A percentile compares a stretch with the other conserved stretches of the same genome.
Conservation (phyloP, 2,113 vertebrate species). For the Danionella cerebrum region DNA sequence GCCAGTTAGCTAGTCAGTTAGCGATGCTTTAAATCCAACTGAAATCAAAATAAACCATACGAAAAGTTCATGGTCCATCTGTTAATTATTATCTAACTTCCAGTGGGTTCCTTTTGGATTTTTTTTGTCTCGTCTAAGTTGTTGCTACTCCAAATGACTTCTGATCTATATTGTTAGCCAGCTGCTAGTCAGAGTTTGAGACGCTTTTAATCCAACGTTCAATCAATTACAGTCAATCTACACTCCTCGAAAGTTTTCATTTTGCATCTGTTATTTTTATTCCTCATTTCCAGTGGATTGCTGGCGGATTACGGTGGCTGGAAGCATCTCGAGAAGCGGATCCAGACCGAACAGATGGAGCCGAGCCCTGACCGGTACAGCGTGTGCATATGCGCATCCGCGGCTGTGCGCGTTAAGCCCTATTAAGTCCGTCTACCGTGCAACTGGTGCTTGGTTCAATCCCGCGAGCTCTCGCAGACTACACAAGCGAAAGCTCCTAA, state of each 20-base stretch:
- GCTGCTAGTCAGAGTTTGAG: conserved; percentile 25
- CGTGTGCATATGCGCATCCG: conserved; percentile 64
- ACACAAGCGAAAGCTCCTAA: conserved; percentile 28
- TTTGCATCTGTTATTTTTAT: conserved; percentile 39
- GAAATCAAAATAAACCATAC: too few species aligned
- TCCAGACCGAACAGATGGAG: conserved; percentile 67
- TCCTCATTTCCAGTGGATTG: conserved; percentile 4
- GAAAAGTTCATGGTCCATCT: too few species aligned
- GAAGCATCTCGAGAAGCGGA: conserved; percentile 22
- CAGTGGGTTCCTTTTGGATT: too few species aligned
- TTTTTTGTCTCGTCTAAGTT: neutral
- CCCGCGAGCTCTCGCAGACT: conserved; percentile 35
- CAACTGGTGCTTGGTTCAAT: conserved; percentile 61
- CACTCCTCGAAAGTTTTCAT: conserved; percentile 9
- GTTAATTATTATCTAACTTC: too few species aligned
- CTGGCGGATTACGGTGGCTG: conserved; percentile 10
- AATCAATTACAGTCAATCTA: conserved; percentile 30
- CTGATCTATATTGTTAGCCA: conserved; percentile 14
- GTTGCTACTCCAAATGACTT: conserved; percentile 1
- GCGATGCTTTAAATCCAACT: too few species aligned
- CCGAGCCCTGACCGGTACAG: conserved; percentile 60
- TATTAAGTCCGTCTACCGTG: conserved; percentile 57
- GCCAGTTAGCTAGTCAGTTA: too few species aligned
- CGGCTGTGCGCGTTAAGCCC: conserved; percentile 52
- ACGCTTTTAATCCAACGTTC: conserved; percentile 38